Conservation (phyloP, 2,113 vertebrate species). For the Melanotaenia duboulayi region DNA sequence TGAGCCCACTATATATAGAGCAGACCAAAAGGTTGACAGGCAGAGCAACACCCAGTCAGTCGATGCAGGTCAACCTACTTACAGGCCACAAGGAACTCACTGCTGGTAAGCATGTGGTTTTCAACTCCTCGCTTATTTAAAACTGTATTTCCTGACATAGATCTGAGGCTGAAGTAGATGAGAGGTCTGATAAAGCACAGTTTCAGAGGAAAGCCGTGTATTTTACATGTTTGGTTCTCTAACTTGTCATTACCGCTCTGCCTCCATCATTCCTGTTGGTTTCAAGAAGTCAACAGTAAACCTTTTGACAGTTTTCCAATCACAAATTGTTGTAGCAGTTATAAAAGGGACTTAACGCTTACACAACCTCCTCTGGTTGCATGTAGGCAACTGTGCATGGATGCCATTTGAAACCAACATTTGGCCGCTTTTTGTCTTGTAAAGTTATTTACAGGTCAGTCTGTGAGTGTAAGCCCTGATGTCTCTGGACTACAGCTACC, state of each 20-base stretch:
- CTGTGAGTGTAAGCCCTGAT: too few species aligned
- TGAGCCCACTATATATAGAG: slow-evolving; percentile 74
- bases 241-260: not conserved
- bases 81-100: slow-evolving; percentile 18
- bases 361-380: too few species aligned
- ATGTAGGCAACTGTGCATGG: too few species aligned
- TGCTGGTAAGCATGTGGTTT: slow-evolving; percentile 9
- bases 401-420: too few species aligned
- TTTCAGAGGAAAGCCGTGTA: not conserved
- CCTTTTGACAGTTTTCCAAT: not conserved
- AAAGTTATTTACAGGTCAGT: too few species aligned
- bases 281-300: not conserved
- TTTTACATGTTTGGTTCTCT: not conserved
- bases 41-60: slow-evolving; percentile 1
- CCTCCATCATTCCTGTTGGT: not conserved
- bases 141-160: not conserved
- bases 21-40: slow-evolving; percentile 39
- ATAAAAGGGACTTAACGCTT: too few species aligned
- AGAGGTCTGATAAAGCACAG: not conserved
- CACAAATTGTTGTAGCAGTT: too few species aligned
- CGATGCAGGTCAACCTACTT: slow-evolving; percentile 18
- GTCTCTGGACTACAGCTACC: not conserved
- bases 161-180: not conserved
- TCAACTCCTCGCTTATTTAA: not conserved
- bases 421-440: too few species aligned